phyloP scores from a whole-genome alignment of 2,888 invertebrate genomes.

The Neoitamus cyanurus region DNA sequence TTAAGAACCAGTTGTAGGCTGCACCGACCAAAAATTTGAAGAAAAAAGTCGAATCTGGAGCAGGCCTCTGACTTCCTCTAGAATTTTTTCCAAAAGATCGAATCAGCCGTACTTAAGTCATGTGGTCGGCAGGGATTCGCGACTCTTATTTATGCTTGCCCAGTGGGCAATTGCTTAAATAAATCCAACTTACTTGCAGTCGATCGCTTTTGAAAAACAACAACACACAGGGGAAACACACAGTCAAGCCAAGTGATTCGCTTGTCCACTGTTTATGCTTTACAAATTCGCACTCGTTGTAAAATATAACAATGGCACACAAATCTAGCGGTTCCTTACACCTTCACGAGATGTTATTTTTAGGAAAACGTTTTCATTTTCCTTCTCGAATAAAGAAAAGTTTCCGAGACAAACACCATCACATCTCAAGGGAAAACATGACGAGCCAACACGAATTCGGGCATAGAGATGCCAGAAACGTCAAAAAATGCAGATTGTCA shows the following conservation, averaged over 20 bases:
- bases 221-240: background rate
- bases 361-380: conserved; percentile 26
- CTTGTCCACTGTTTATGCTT: conserved; percentile 28
- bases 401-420: background rate
- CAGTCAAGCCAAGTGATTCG: background rate
- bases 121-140: background rate
- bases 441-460: conserved; percentile 20
- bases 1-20: background rate
- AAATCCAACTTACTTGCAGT: conserved; percentile 1
- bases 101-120: background rate
- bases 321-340: background rate
- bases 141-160: background rate
- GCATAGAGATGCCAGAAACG: background rate
- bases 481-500: conserved; percentile 2
- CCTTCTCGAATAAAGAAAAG: background rate
- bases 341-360: conserved; percentile 32
- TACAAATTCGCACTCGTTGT: conserved; percentile 6
- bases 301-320: background rate
- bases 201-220: background rate
- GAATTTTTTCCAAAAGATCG: background rate
- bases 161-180: background rate
- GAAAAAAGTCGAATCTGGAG: background rate
- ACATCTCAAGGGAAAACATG: conserved; percentile 9
- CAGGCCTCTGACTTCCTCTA: background rate
- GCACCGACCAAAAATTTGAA: background rate